These are phyloP conservation scores for Oncorhynchus clarkii DNA, from an alignment of 2,113 vertebrate species.

Conservation along the genomic window DNA sequence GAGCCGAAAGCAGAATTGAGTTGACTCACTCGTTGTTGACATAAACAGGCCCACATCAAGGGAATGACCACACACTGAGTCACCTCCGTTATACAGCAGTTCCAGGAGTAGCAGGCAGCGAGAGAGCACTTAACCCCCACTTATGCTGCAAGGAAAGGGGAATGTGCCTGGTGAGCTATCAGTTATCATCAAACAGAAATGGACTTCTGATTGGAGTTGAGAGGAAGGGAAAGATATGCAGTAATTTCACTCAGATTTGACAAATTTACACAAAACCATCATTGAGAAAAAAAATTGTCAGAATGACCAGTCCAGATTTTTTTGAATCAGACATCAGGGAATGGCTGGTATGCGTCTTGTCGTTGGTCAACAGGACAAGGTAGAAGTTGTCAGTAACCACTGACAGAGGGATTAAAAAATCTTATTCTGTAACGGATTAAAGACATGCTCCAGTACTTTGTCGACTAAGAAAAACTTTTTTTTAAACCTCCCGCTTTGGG, in stretches of 20 bases:
- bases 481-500: too few species aligned
- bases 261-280: too few species aligned
- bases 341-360: too few species aligned
- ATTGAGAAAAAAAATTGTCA: too few species aligned
- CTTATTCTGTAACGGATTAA: too few species aligned
- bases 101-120: neutral
- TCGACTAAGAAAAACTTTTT: too few species aligned
- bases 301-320: neutral
- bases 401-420: neutral
- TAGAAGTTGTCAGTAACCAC: too few species aligned
- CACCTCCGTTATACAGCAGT: neutral
- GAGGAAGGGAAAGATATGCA: neutral
- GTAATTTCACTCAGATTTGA: neutral
- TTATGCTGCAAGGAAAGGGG: neutral
- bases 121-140: neutral
- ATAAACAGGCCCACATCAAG: constrained; percentile 18
- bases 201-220: neutral
- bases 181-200: neutral
- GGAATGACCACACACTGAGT: constrained; percentile 27
- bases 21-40: constrained; percentile 33
- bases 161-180: neutral
- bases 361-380: too few species aligned
- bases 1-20: neutral
- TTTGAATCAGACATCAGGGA: too few species aligned
- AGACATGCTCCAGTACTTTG: too few species aligned